These are phyloP conservation scores for Chauna torquata DNA, from an alignment of 2,113 vertebrate genomes.

Conservation along the genomic window DNA sequence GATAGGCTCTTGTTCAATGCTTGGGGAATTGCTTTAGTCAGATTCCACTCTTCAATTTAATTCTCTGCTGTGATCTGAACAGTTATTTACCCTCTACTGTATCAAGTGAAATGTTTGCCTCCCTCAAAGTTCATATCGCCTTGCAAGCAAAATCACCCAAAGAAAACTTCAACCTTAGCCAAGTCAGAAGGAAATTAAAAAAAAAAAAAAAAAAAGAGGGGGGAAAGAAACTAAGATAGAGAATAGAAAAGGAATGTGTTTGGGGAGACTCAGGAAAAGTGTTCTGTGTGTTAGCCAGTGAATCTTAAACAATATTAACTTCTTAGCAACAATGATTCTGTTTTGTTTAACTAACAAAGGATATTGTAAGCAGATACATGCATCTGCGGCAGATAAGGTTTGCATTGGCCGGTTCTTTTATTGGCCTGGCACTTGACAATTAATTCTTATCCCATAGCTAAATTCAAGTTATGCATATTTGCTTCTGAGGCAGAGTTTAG, in stretches of 20 bases:
- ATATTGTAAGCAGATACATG: constrained; percentile 57
- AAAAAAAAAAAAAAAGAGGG: background rate
- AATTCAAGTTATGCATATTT: constrained; percentile 30
- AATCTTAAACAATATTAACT: constrained; percentile 63
- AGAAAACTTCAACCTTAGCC: background rate
- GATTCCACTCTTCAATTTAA: background rate
- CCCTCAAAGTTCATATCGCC: background rate
- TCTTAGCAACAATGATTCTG: constrained; percentile 67
- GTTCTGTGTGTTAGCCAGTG: constrained; percentile 11
- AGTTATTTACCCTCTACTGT: background rate
- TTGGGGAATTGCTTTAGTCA: background rate
- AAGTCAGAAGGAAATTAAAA: background rate
- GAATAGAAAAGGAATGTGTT: constrained; percentile 9
- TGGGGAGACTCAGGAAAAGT: constrained; percentile 1
- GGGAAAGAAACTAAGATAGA: background rate
- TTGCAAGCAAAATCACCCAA: background rate
- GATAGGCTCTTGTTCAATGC: background rate
- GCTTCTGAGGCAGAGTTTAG: constrained; percentile 17
- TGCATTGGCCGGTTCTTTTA: constrained; percentile 40
- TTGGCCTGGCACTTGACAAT: constrained; percentile 36
- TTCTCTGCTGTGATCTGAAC: background rate
- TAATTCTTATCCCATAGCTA: too few relatives aligned
- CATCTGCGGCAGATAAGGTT: constrained; percentile 45
- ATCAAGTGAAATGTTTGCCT: background rate
- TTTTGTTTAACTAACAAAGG: constrained; percentile 68